Evolutionary conservation across 1,140 invertebrate genomes (phyloP), one percentile per base, ranked within the genome.

Genomic region (Drosophila equinoxialis): DNA sequence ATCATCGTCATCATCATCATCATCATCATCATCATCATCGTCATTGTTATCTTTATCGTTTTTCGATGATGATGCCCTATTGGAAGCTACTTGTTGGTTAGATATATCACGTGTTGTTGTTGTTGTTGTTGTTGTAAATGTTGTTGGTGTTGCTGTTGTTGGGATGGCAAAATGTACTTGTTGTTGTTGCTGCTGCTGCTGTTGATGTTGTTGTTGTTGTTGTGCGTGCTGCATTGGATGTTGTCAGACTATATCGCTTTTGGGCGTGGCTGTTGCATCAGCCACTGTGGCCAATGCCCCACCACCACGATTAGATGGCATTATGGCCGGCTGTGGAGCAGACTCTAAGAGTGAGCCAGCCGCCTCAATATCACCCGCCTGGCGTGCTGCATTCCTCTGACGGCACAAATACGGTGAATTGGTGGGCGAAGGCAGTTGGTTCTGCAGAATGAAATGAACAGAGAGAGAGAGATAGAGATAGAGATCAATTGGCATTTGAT

Each of bases 331-430:
- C 17, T 30, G 63, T 63, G 65, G 79, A 11, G 65, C 72, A 51
- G 72, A 62, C 14, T 92, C 91, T 13, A 92, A 76, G 62, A 92
- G 72, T 11, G 91, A 92, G 14, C 91, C 91, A 10, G 57, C 35
- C 20, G 90, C 79, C 63, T 92, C 91, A 30, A 92, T 72, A 70
- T 92, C 91, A 68, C 89, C 90, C 3, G 79, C 75, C 72, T 92
- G 92, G 17, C 93, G 76, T 3, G 93, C 93, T 78, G 93, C 93
- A 84, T 94, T 96, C 20, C 96, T 93, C 86, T 97, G 96, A 45
- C 96, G 93, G 86, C 96, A 96, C 91, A 96, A 90, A 79, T 96
- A 97, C 11, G 96, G 96, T 6, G 96, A 96, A 76, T 95, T 95
- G 20, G 94, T 94, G 20, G 96, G 96, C 11, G 96, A 96, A 39